Evolutionary conservation across 2,888 invertebrate species (phyloP), one percentile per base, ranked within the genome.

Genomic region (Ormia ochracea): DNA sequence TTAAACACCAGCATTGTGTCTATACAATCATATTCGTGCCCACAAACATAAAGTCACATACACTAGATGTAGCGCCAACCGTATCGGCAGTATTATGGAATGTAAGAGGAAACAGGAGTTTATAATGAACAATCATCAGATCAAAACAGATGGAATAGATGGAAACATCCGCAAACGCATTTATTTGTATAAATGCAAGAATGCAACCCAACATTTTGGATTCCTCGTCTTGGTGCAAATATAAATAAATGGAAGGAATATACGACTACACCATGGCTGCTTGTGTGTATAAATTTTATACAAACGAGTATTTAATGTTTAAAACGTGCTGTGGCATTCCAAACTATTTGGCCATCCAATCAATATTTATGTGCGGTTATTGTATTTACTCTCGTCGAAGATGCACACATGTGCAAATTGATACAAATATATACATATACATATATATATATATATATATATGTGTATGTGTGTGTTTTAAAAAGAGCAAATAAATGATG

Each of bases 231-330:
- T 61, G 54, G 45, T 14, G 33, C 36, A 43, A 76, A 61, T 61
- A 19, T 52, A 69, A 68, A 54, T 76, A 23, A 36, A 69, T 56
- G 21, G 52, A 59, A 68, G 38, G n/a, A 31, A 66, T 50, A 17
- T 31, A n/a, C 6, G 28, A 1, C 3, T 41, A 38, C 41, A 19
- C 36, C 38, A 9, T 41, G 31, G 31, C n/a, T 43, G 28, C 28
- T 5, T 54, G 38, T 63, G 33, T 50, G 28, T 68, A 61, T 61
- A 66, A 54, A 65, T 75, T 48, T 66, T 72, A 48, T 75, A 80
- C 80, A 80, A 76, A 80, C 76, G 80, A 80, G 72, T 72, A 63
- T 76, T 80, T 80, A 80, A 80, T 80, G 76, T 76, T 66, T 61
- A 66, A 72, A 72, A 80, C 80, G 75, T 80, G 80, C 61, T 72